Conservation (phyloP, 2,888 invertebrate species). For the Orthonevra nobilis region DNA sequence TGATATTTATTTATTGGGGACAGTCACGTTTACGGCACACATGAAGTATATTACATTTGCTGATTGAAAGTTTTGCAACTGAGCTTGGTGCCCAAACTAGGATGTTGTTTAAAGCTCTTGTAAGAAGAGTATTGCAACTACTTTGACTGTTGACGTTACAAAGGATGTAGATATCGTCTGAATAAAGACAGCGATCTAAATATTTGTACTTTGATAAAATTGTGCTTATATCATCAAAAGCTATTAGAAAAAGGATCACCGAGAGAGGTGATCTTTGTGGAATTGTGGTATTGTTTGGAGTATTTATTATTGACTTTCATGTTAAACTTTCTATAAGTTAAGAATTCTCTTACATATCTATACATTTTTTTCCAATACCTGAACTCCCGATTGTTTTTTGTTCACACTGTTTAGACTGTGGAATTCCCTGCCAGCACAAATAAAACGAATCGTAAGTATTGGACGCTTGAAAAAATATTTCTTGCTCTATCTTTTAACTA, state of each 20-base stretch:
- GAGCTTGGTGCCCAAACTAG: conserved; percentile 10
- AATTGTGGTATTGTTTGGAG: not conserved
- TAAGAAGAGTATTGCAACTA: not conserved
- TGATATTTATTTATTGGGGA: conserved; percentile 3
- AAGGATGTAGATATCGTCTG: conserved; percentile 15
- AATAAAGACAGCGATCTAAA: no score
- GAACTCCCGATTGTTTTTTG: no score
- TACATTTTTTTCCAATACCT: not conserved
- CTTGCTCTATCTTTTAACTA: no score
- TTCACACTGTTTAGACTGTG: no score
- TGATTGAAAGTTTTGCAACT: conserved; percentile 7
- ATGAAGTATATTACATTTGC: conserved; percentile 16
- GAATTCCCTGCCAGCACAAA: no score
- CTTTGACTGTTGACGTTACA: not conserved
- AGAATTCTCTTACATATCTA: not conserved
- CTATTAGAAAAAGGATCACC: not conserved
- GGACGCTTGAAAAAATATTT: no score
- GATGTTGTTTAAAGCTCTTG: conserved; percentile 9
- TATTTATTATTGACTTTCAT: not conserved
- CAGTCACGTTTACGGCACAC: conserved; percentile 11
- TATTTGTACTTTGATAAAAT: not conserved
- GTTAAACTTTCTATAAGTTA: no score
- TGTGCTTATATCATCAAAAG: not conserved
- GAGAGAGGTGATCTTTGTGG: not conserved
- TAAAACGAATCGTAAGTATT: no score